A percentile compares a stretch with the other conserved stretches of the same genome.
These are phyloP conservation scores for Osmerus mordax DNA, from an alignment of 2,113 vertebrate genomes.

Conservation along the genomic window DNA sequence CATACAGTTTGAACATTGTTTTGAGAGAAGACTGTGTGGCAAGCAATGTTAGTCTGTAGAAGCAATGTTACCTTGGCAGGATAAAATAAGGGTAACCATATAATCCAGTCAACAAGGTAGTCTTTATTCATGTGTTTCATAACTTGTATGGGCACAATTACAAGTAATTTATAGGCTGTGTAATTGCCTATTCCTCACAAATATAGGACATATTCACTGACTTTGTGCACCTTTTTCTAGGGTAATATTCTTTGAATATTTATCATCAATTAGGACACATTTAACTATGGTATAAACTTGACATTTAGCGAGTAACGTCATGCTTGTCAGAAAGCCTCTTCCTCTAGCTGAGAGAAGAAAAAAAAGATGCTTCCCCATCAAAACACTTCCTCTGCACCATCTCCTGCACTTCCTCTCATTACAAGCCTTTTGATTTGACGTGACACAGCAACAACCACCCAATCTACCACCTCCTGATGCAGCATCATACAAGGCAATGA, in stretches of 20 bases:
- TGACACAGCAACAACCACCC: constrained; percentile 23
- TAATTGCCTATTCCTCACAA: constrained; percentile 33
- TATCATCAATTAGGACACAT: constrained; percentile 4
- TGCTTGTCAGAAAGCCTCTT: background rate
- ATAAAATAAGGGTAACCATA: constrained; percentile 15
- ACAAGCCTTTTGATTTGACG: constrained; percentile 11
- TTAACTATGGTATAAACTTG: background rate
- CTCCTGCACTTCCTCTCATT: constrained; percentile 47
- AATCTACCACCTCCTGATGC: background rate
- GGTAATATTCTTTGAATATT: constrained; percentile 22
- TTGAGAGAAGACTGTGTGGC: background rate
- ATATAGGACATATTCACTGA: constrained; percentile 36
- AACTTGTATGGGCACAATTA: constrained; percentile 50
- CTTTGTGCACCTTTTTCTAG: constrained; percentile 29
- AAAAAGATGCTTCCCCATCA: constrained; percentile 25
- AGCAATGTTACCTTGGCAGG: background rate
- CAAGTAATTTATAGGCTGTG: constrained; percentile 32
- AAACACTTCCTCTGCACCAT: constrained; percentile 49
- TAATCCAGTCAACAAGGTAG: constrained; percentile 39
- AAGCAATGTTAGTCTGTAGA: too few species aligned
- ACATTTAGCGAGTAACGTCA: too few species aligned
- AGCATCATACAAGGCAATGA: too few species aligned
- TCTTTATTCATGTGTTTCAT: constrained; percentile 52
- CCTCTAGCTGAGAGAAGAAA: background rate
- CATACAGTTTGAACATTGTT: background rate